Conservation (phyloP, 2,888 invertebrate species). For the Heliconius charithonia region DNA sequence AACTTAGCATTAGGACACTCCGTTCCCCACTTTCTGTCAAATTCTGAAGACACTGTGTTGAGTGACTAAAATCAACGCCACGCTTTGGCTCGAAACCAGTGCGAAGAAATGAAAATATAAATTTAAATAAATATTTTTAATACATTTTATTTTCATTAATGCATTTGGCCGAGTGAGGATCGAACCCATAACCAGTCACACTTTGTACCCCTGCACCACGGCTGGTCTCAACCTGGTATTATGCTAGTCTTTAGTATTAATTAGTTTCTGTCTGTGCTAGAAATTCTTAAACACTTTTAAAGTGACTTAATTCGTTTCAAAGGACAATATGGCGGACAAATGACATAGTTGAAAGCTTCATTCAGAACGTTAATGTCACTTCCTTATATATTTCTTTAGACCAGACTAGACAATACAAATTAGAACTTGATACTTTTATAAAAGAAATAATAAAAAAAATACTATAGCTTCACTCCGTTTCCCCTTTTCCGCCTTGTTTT, state of each 20-base stretch:
- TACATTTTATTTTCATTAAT: too few relatives aligned
- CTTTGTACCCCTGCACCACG: not conserved
- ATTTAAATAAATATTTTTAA: too few relatives aligned
- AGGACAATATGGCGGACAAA: not conserved
- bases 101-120: not conserved
- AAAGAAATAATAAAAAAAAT: not conserved
- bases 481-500: too few relatives aligned
- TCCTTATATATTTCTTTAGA: not conserved
- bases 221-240: not conserved
- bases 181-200: not conserved
- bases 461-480: too few relatives aligned
- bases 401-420: not conserved
- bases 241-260: not conserved
- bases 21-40: too few relatives aligned
- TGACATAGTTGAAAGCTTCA: not conserved
- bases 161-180: not conserved
- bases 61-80: not conserved
- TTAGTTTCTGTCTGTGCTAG: not conserved
- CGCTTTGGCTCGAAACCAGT: not conserved
- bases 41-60: not conserved
- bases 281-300: slow-evolving; percentile 11
- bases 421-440: not conserved
- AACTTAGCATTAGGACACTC: too few relatives aligned
- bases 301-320: not conserved
- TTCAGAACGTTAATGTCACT: not conserved